Base-by-base conservation (phyloP, 2,797 vertebrate species). In the Rhyacichthys aspro region DNA sequence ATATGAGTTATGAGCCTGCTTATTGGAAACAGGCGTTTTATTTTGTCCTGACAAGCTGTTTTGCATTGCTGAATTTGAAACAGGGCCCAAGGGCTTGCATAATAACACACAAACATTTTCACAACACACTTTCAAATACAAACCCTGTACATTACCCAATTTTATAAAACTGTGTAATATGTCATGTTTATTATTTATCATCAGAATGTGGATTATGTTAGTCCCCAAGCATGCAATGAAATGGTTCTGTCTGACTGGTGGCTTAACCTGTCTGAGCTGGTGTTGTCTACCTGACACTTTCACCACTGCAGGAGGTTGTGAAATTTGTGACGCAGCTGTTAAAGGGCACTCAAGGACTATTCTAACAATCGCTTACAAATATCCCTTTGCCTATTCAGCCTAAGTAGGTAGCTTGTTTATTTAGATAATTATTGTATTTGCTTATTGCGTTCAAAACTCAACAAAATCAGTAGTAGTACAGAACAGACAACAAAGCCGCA, bases 101-200 rank as follows among this genome's bases (percentile, higher is more conserved):
- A 56, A 39, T 33, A 11, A 10, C 38, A n/a, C 11, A 9, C 7
- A 28, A 28, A 11, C 1, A 9, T 45, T 11, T 15, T 7, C 5
- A 37, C 49, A 62, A 55, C 23, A 28, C 23, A 45, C 36, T 58
- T 48, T 42, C 56, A 17, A 59, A 72, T 28, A 28, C 23, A 28
- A 28, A 28, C 4, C 23, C 1, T 5, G n/a, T n/a, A n/a, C n/a
- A n/a, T 37, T 17, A 36, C 2, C 7, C 8, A 17, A 34, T 52
- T 3, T 43, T 1, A 41, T 14, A 41, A 50, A 12, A 46, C 4
- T 46, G 9, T 6, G 6, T 46, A 19, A 43, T 7, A 43, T 43
- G 43, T 5, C 15, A 28, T 18, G 45, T 47, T 48, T n/a, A n/a
- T n/a, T n/a, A n/a, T 33, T 32, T 14, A 8, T n/a, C n/a, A 15